Evolutionary conservation across 2,113 vertebrate genomes (phyloP).

Genomic region (Dunckerocampus dactyliophorus): DNA sequence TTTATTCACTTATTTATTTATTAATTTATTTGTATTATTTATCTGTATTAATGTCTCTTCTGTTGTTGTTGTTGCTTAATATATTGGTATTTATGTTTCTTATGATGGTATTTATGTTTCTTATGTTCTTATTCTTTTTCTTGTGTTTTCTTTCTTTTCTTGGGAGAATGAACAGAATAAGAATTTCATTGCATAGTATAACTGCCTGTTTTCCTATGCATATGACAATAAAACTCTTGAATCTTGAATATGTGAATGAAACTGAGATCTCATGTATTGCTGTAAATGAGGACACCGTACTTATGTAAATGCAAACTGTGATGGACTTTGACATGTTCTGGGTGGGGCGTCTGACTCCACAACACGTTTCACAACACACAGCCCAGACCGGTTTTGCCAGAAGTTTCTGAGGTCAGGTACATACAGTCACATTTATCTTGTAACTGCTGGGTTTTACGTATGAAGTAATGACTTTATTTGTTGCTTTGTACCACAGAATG

Average conservation of each 20-base stretch:
- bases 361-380: constrained; percentile 45
- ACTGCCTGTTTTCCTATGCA: too few species aligned
- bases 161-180: too few species aligned
- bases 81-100: too few species aligned
- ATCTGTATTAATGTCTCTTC: too few species aligned
- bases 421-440: neutral
- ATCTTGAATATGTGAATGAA: neutral
- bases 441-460: neutral
- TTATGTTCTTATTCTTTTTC: too few species aligned
- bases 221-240: too few species aligned
- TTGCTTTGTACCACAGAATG: constrained; percentile 59
- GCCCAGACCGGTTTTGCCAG: constrained; percentile 25
- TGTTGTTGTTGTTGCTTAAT: too few species aligned
- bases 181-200: too few species aligned
- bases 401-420: constrained; percentile 4
- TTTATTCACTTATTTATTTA: too few species aligned
- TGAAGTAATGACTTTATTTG: neutral
- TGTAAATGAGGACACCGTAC: constrained; percentile 5
- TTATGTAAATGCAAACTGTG: constrained; percentile 22
- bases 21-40: too few species aligned
- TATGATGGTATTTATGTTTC: too few species aligned
- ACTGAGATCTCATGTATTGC: neutral
- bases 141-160: too few species aligned
- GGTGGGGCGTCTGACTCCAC: constrained; percentile 13
- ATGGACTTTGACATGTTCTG: constrained; percentile 22